Evolutionary conservation across 2,888 invertebrate genomes (phyloP).

Genomic region (Clanis bilineata): DNA sequence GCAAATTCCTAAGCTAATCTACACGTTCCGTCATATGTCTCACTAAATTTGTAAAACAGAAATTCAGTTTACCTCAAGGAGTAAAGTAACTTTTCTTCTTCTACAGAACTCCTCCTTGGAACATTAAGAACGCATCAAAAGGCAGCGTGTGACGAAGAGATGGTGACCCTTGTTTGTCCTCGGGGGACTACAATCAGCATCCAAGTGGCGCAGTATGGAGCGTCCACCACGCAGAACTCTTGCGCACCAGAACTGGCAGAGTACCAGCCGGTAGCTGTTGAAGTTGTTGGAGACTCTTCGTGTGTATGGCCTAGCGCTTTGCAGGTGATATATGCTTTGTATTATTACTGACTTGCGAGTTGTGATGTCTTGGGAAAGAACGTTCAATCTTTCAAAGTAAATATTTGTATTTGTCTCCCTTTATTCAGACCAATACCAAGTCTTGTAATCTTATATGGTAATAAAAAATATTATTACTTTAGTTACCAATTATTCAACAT

Average conservation of each 20-base stretch:
- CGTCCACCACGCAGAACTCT: constrained; percentile 79
- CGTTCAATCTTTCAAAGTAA: too few relatives aligned
- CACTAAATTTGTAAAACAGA: too few relatives aligned
- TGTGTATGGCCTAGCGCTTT: constrained; percentile 89
- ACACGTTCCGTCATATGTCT: too few relatives aligned
- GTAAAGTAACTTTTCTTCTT: too few relatives aligned
- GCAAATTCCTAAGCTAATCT: too few relatives aligned
- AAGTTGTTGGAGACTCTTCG: constrained; percentile 84
- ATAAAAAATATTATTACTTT: too few relatives aligned
- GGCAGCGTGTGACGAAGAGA: constrained; percentile 95
- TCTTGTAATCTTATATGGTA: too few relatives aligned
- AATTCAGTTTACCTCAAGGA: too few relatives aligned
- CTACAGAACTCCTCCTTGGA: constrained; percentile 92
- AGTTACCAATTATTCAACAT: too few relatives aligned
- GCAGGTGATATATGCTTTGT: constrained; percentile 80
- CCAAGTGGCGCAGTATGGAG: constrained; percentile 94
- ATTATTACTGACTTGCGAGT: neutral
- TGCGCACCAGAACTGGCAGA: constrained; percentile 75
- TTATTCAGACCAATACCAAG: too few relatives aligned
- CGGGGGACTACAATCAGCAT: constrained; percentile 95
- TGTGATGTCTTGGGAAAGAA: too few relatives aligned
- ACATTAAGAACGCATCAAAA: constrained; percentile 95
- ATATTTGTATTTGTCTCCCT: too few relatives aligned
- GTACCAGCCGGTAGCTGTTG: constrained; percentile 76
- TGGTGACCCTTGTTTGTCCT: constrained; percentile 93